These are phyloP conservation scores for Megastigmus dorsalis DNA, from an alignment of 2,888 invertebrate genomes.

Conservation along the genomic window DNA sequence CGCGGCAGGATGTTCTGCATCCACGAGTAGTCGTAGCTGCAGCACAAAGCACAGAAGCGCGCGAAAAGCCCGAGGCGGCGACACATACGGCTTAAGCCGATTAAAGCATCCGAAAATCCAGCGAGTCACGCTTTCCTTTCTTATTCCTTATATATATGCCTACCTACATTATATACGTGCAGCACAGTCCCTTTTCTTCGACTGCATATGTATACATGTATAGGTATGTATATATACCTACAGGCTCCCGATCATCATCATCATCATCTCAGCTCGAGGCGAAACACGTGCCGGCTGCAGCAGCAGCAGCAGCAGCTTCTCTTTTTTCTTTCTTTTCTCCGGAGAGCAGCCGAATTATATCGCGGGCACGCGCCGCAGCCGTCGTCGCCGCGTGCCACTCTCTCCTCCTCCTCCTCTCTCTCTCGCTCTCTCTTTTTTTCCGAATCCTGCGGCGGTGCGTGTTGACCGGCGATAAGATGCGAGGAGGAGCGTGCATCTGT, in stretches of 20 bases:
- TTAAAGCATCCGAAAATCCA: too few species aligned
- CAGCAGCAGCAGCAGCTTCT: constrained; percentile 48
- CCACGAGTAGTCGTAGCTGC: not conserved
- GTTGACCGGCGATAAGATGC: constrained; percentile 37
- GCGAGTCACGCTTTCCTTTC: constrained; percentile 26
- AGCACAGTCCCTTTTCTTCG: too few species aligned
- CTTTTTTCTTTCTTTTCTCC: constrained; percentile 34
- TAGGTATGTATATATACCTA: too few species aligned
- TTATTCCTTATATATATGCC: not conserved
- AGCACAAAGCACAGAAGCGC: not conserved
- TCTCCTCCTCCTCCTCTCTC: constrained; percentile 32
- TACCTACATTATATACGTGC: too few species aligned
- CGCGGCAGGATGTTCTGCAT: too few species aligned
- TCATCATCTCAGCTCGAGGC: not conserved
- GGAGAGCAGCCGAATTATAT: constrained; percentile 28
- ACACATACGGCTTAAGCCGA: too few species aligned
- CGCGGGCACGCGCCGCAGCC: constrained; percentile 38
- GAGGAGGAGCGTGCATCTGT: too few species aligned
- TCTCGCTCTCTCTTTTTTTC: constrained; percentile 37
- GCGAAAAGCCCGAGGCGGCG: too few species aligned
- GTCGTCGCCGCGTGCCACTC: constrained; percentile 40
- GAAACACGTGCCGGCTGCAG: not conserved
- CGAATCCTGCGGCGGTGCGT: not conserved
- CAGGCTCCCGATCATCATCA: too few species aligned
- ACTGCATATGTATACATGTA: too few species aligned